phyloP scores from a whole-genome alignment of 2,888 invertebrate species.

The Linyphia triangularis region DNA sequence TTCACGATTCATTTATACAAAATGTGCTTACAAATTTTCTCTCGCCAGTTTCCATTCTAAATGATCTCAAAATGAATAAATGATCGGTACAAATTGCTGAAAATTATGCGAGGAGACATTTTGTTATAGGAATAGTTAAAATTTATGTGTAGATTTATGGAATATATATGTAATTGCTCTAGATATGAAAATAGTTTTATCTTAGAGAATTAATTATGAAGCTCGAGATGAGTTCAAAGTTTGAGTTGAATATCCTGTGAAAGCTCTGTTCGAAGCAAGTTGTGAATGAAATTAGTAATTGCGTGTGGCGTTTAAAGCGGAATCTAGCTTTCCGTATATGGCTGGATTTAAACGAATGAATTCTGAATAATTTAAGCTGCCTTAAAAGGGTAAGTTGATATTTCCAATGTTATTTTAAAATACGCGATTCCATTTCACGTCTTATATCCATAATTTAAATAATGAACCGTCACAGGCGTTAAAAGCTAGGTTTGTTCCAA shows the following conservation, averaged over 20 bases:
- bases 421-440: too few relatives aligned
- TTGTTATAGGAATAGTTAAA: not conserved
- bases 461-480: too few relatives aligned
- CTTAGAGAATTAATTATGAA: slow-evolving; percentile 38
- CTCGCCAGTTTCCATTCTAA: not conserved
- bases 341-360: too few relatives aligned
- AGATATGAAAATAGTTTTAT: slow-evolving; percentile 12
- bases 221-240: not conserved
- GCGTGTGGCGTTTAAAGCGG: too few relatives aligned
- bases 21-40: slow-evolving; percentile 25
- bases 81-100: slow-evolving; percentile 19
- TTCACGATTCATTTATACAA: slow-evolving; percentile 13
- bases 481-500: too few relatives aligned
- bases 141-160: not conserved
- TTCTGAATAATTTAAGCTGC: too few relatives aligned
- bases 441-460: too few relatives aligned
- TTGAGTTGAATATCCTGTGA: not conserved
- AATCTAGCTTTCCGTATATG: too few relatives aligned
- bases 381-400: too few relatives aligned
- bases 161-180: slow-evolving; percentile 9
- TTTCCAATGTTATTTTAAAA: too few relatives aligned
- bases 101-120: not conserved
- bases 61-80: slow-evolving; percentile 20
- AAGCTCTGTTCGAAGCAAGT: too few relatives aligned
- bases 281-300: not conserved